Conservation (phyloP, 2,797 vertebrate species). For the Periparus ater region DNA sequence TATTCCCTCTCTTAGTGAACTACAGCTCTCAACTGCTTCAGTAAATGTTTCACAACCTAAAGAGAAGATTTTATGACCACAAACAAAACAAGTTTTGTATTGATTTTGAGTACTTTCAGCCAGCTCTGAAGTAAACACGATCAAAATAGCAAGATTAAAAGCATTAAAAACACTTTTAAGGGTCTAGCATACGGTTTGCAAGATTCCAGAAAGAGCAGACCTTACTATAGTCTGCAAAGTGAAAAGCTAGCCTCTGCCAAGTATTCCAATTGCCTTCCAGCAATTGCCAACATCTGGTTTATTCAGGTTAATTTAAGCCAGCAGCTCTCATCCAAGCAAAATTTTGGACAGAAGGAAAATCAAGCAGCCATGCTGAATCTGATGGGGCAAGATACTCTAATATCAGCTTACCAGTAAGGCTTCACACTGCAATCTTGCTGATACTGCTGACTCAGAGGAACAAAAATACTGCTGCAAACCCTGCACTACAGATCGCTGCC, state of each 20-base stretch:
- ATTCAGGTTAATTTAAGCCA: neutral
- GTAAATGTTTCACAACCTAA: neutral
- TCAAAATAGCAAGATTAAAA: neutral
- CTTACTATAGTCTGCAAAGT: neutral
- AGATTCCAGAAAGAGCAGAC: neutral
- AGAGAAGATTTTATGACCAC: neutral
- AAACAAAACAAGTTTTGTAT: neutral
- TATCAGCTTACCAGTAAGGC: neutral
- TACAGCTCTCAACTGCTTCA: neutral
- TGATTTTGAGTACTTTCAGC: neutral
- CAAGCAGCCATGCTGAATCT: neutral
- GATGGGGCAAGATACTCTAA: neutral
- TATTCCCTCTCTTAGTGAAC: neutral
- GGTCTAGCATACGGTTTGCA: neutral
- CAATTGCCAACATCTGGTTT: conserved; percentile 2
- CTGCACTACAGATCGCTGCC: neutral
- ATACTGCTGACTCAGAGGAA: neutral
- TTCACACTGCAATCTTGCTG: neutral
- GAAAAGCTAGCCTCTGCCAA: neutral
- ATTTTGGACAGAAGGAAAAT: neutral
- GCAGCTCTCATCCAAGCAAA: neutral
- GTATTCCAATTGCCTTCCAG: neutral
- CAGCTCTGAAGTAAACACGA: neutral
- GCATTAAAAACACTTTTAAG: neutral
- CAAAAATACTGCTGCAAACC: neutral